Evolutionary conservation across 2,113 vertebrate species (phyloP).

Genomic region (Eidolon helvum): DNA sequence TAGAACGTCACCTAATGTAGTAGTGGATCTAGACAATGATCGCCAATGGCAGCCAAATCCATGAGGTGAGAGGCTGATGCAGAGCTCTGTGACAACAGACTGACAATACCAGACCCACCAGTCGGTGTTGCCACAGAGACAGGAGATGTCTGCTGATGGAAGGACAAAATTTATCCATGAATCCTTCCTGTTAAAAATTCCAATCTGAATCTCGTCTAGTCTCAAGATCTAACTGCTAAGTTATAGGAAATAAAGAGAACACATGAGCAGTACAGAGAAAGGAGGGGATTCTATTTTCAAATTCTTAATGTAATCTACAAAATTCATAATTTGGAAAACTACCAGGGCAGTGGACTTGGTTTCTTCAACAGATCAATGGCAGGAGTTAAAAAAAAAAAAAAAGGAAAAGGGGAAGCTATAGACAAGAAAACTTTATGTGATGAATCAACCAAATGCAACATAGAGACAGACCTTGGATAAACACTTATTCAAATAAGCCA

Average conservation of each 20-base stretch:
- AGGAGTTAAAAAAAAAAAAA: neutral
- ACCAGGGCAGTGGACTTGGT: neutral
- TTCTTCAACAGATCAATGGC: neutral
- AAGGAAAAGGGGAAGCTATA: neutral
- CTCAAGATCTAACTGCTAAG: neutral
- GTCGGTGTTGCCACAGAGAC: neutral
- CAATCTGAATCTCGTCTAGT: neutral
- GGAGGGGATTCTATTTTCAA: neutral
- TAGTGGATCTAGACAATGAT: neutral
- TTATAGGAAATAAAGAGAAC: neutral
- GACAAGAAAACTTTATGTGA: neutral
- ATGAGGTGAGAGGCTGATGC: neutral
- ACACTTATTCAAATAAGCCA: neutral
- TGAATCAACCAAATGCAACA: neutral
- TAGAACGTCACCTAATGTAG: neutral
- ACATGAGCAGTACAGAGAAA: neutral
- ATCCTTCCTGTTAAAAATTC: neutral
- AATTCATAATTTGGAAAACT: neutral
- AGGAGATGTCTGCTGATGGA: accelerated
- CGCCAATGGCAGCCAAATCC: neutral
- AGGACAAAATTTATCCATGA: neutral
- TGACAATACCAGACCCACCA: neutral
- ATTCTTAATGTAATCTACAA: neutral
- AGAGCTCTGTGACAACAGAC: neutral
- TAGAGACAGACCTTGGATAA: neutral